These are phyloP conservation scores for Agonopterix subpropinquella DNA, from an alignment of 2,888 invertebrate genomes.

Conservation along the genomic window DNA sequence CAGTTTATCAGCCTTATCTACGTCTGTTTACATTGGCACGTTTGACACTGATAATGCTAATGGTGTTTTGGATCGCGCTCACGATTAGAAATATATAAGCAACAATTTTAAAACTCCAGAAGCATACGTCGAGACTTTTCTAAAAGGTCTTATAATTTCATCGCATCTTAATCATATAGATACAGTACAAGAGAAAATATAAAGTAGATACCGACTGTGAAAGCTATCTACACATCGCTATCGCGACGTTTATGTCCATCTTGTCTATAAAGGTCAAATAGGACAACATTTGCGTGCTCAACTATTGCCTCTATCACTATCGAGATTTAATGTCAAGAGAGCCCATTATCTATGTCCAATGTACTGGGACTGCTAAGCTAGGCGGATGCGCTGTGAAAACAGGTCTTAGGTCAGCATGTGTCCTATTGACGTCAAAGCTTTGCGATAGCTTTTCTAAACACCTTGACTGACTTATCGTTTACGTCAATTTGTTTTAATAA, in stretches of 20 bases:
- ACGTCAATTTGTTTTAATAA: slow-evolving; percentile 7
- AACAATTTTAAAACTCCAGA: no score
- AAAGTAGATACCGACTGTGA: neutral
- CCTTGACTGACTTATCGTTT: slow-evolving; percentile 8
- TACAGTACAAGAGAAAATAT: no score
- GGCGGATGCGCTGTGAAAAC: slow-evolving; percentile 36
- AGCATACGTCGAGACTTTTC: neutral
- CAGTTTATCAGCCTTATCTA: slow-evolving; percentile 48
- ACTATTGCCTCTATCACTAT: slow-evolving; percentile 9
- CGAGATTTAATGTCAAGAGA: slow-evolving; percentile 7
- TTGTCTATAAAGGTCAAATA: slow-evolving; percentile 22
- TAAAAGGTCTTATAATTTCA: no score
- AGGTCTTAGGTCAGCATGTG: slow-evolving; percentile 53
- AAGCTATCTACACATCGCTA: slow-evolving; percentile 2
- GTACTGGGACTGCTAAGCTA: slow-evolving; percentile 10
- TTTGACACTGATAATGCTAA: slow-evolving; percentile 30
- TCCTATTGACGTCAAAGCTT: slow-evolving; percentile 48
- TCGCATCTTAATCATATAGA: no score
- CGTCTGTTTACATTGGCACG: slow-evolving; percentile 46
- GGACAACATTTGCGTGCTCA: slow-evolving; percentile 19
- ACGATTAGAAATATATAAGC: no score
- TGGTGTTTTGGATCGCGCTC: slow-evolving; percentile 26
- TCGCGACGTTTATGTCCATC: slow-evolving; percentile 2
- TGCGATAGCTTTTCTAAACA: slow-evolving; percentile 35
- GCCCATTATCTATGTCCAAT: slow-evolving; percentile 25